Evolutionary conservation across 2,113 vertebrate genomes (phyloP), one percentile per base, ranked within the genome.

Genomic region (Gallinago jamesoni): DNA sequence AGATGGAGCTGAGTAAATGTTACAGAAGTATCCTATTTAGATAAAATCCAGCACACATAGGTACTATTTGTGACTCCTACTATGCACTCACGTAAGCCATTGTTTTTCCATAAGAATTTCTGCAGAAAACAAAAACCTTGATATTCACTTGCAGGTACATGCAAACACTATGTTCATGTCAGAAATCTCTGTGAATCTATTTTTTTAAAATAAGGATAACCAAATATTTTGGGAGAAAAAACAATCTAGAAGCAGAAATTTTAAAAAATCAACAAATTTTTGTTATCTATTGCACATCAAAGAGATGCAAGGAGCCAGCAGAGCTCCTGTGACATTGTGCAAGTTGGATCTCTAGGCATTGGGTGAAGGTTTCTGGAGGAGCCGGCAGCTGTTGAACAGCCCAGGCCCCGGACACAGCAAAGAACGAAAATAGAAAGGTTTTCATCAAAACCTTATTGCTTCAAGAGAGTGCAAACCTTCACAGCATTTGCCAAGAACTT

Each of bases 161-260:
- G 27, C 28, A 9, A 14, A 13, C 1, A 2, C 10, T 31, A 7
- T 0, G 33, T 24, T 81, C 14, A 6, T 0, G 7, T n/a, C 67
- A 62, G 5, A 1, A 50, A 10, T 20, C 31, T 37, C 53, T 7
- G 5, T 14, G n/a, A 62, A 69, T 52, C 7, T 45, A 0, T 11
- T 56, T 52, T 52, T 41, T 66, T 63, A 10, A 70, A 88, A 75
- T 27, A 0, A 73, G 28, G 41, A 30, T 20, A 85, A 70, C 5
- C 14, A 52, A 86, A 1, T 68, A 23, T 79, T 96, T 72, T 3
- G 23, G 37, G 45, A 68, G 20, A 48, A 89, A 84, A 47, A 90
- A 67, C 30, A 53, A 78, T 8, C 13, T 9, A 41, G 39, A 27
- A 64, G 22, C 3, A 89, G 78, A 70, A 89, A 33, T 24, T 6